A percentile compares a stretch with the other conserved stretches of the same genome.
phyloP scores from a whole-genome alignment of 2,113 vertebrate genomes.

The Crotalus horridus region DNA sequence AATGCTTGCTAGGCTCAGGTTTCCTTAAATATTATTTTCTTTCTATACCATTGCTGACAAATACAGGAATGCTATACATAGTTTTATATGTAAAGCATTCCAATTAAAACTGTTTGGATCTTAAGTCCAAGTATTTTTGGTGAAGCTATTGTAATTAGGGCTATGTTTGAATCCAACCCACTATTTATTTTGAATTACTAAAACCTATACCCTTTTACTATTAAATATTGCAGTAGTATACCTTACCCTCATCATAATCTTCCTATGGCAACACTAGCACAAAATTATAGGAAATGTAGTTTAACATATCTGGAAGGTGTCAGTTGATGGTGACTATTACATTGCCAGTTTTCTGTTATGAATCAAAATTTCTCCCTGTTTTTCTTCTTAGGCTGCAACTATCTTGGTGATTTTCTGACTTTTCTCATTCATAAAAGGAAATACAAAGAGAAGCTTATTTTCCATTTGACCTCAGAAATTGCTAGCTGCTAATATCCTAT shows the following conservation, averaged over 20 bases:
- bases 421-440: neutral
- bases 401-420: neutral
- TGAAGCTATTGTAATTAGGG: neutral
- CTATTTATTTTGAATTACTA: neutral
- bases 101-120: neutral
- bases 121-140: neutral
- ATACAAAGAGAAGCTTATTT: neutral
- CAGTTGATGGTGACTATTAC: neutral
- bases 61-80: neutral
- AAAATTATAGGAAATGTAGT: neutral
- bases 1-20: neutral
- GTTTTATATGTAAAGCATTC: neutral
- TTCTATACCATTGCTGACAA: neutral
- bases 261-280: neutral
- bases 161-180: neutral
- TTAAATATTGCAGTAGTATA: neutral
- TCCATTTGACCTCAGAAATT: neutral
- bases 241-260: neutral
- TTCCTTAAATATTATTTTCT: neutral
- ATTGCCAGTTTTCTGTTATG: neutral
- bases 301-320: neutral
- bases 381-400: neutral
- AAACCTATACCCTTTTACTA: neutral
- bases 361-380: neutral
- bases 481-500: neutral